Evolutionary conservation across 2,113 vertebrate species (phyloP), one percentile per base, ranked within the genome.

Genomic region (Chlamydotis undulata): DNA sequence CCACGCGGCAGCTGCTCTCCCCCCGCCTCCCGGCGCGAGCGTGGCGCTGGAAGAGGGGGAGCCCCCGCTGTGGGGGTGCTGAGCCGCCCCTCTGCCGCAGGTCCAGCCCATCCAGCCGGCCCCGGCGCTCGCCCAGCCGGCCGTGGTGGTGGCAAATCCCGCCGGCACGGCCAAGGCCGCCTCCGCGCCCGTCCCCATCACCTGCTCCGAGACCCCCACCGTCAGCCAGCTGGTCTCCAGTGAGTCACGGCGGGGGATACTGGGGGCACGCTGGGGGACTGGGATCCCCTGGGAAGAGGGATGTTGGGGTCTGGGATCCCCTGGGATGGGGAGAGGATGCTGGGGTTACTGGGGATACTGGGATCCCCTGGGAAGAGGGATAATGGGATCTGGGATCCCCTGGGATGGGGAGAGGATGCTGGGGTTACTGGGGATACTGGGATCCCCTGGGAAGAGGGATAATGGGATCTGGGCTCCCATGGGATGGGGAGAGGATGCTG

Each of bases 211-310:
- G 97, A 98, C 98, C 31, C 98, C 99, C 12, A 99, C 99, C 12
- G 98, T 99, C 96, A 99, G 99, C 96, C 99, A 99, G 90, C 98
- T 99, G 82, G 99, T 99, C 88, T 98, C 98, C 97, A 99, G 99
- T 99, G 98, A 87, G 99, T 98, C 41, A 12, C 7, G 0, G 7
- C 3, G 4, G 49, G 63, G 71, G n/a, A 6, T 41, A 16, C 47
- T 31, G 87, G 78, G 53, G 16, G 10, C 19, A 12, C 52, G 14
- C 28, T 1, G 5, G 31, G 57, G 53, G 41, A 43, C 47, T 53
- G 41, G 31, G 35, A 10, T 47, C 26, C 49, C 14, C 39, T 39
- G 8, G 26, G 5, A 28, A 45, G 29, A 33, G 37, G 37, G 60
- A 18, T 39, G 11, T 18, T 29, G 50, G 77, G 57, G 39, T 8